Conservation (phyloP, 2,113 vertebrate genomes). For the Hemiscyllium ocellatum region DNA sequence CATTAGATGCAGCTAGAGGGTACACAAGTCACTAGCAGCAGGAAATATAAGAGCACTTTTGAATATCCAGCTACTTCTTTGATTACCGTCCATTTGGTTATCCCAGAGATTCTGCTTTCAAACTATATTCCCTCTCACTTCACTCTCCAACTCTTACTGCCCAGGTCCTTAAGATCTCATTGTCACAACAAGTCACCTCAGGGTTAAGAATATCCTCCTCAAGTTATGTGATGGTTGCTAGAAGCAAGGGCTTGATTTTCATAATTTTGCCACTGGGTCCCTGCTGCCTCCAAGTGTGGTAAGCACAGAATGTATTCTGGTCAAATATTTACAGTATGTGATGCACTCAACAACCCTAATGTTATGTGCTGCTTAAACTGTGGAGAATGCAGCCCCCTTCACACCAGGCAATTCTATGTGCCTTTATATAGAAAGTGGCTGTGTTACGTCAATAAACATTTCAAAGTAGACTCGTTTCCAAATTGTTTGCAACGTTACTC, state of each 20-base stretch:
- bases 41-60: constrained; percentile 34
- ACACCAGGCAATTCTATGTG: not conserved
- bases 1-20: not conserved
- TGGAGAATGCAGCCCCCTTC: not conserved
- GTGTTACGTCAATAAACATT: not conserved
- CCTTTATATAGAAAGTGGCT: not conserved
- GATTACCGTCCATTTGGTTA: not conserved
- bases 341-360: not conserved
- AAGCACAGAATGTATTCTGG: not conserved
- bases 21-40: not conserved
- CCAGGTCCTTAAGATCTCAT: not conserved
- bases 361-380: not conserved
- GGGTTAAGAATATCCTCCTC: not conserved
- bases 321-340: not conserved
- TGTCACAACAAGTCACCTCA: not conserved
- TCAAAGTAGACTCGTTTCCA: not conserved
- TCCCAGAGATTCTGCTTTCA: not conserved
- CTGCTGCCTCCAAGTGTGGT: not conserved
- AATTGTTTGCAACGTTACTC: not conserved
- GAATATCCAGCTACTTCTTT: constrained; percentile 9
- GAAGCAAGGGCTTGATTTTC: not conserved
- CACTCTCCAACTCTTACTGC: not conserved
- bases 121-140: not conserved
- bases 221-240: no score
- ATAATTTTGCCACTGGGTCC: not conserved